Conservation (phyloP, 2,797 vertebrate species). For the Typhlichthys eigenmanni region DNA sequence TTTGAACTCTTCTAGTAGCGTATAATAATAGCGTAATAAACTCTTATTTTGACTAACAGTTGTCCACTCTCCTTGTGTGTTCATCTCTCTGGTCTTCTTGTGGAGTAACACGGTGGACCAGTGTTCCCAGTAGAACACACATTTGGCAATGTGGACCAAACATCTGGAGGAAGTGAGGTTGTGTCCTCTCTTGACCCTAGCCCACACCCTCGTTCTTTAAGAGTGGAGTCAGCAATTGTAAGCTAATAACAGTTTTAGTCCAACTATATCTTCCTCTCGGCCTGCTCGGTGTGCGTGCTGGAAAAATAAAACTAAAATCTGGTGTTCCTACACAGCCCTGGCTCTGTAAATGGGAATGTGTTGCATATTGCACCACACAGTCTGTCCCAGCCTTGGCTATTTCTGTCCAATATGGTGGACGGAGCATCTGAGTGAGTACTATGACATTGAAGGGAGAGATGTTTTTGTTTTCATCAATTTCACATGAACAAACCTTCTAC, state of each 20-base stretch:
- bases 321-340: too few relatives aligned
- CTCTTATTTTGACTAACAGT: background rate
- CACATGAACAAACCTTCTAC: too few relatives aligned
- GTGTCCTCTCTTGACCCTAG: slow-evolving; percentile 50
- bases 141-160: slow-evolving; percentile 55
- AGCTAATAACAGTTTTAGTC: background rate
- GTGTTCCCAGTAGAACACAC: slow-evolving; percentile 39
- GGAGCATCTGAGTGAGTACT: too few relatives aligned
- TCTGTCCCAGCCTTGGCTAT: too few relatives aligned
- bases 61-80: background rate
- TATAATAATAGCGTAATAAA: too few relatives aligned
- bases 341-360: too few relatives aligned
- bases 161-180: slow-evolving; percentile 68
- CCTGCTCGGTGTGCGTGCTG: background rate
- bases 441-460: too few relatives aligned
- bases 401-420: too few relatives aligned
- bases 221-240: background rate
- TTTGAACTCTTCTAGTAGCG: background rate
- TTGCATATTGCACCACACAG: too few relatives aligned
- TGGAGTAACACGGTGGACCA: slow-evolving; percentile 39
- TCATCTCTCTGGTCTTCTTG: background rate
- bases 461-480: too few relatives aligned
- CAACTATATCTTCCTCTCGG: too few relatives aligned
- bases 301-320: too few relatives aligned
- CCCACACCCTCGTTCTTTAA: slow-evolving; percentile 16